Conservation (phyloP, 2,888 invertebrate genomes). For the Macropis europaea region DNA sequence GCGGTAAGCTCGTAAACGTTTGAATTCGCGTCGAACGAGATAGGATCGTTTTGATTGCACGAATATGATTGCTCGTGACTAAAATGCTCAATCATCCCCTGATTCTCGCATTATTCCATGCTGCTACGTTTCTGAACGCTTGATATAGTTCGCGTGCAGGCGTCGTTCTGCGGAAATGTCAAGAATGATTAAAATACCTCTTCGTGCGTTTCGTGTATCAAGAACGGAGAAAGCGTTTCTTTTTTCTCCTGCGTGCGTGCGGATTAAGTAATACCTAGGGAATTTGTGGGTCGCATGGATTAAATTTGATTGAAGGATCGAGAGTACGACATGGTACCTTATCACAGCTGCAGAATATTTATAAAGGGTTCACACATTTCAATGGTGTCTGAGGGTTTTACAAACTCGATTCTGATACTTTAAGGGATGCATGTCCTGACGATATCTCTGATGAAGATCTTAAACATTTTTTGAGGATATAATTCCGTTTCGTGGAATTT, state of each 20-base stretch:
- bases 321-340: neutral
- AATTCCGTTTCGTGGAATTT: too few species aligned
- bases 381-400: neutral
- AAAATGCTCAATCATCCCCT: slow-evolving; percentile 7
- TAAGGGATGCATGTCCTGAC: neutral
- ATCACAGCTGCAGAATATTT: slow-evolving; percentile 9
- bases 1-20: slow-evolving; percentile 56
- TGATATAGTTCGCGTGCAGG: slow-evolving; percentile 2
- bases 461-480: neutral
- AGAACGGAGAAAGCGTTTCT: too few species aligned
- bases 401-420: neutral
- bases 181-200: slow-evolving; percentile 22
- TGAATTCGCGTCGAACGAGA: slow-evolving; percentile 36
- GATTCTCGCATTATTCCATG: neutral
- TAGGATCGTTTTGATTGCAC: slow-evolving; percentile 39
- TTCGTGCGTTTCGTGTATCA: slow-evolving; percentile 3
- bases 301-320: slow-evolving; percentile 1
- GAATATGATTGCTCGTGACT: neutral
- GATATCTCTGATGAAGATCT: neutral
- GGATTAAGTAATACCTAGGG: slow-evolving; percentile 20
- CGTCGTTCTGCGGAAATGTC: neutral
- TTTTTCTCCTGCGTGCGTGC: neutral
- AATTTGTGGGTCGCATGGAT: neutral
- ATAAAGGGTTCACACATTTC: neutral
- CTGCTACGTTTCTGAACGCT: neutral